Conservation (phyloP, 2,888 invertebrate genomes). For the Brachylomia viminalis region DNA sequence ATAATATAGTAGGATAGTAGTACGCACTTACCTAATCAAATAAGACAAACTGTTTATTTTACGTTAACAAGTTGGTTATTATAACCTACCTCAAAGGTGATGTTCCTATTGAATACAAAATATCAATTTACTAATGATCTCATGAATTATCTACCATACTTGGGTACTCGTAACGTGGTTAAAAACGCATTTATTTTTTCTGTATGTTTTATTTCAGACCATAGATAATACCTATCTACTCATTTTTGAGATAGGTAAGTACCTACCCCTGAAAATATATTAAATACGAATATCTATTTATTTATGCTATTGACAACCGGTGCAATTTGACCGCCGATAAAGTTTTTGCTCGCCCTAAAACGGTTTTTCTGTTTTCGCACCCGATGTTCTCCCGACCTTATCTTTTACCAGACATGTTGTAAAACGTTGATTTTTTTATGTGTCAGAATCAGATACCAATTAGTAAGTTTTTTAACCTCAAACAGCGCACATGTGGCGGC, state of each 20-base stretch:
- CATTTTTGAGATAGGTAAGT: neutral
- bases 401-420: conserved; percentile 78
- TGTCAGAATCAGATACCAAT: conserved; percentile 70
- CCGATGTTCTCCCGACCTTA: conserved; percentile 65
- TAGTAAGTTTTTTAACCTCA: conserved; percentile 80
- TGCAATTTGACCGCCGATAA: neutral
- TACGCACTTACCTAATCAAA: neutral
- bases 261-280: neutral
- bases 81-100: neutral
- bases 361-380: conserved; percentile 63
- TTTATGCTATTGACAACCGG: neutral
- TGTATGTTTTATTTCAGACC: neutral
- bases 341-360: conserved; percentile 11
- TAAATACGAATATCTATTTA: too few relatives aligned
- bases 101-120: neutral
- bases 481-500: conserved; percentile 80
- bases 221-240: neutral
- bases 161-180: neutral
- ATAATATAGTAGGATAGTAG: neutral
- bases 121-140: too few relatives aligned
- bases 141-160: too few relatives aligned
- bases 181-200: neutral
- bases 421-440: conserved; percentile 74
- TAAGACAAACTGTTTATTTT: conserved; percentile 1
- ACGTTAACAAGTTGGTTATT: neutral